Conservation (phyloP, 1,140 invertebrate genomes). For the Drosophila parvula region DNA sequence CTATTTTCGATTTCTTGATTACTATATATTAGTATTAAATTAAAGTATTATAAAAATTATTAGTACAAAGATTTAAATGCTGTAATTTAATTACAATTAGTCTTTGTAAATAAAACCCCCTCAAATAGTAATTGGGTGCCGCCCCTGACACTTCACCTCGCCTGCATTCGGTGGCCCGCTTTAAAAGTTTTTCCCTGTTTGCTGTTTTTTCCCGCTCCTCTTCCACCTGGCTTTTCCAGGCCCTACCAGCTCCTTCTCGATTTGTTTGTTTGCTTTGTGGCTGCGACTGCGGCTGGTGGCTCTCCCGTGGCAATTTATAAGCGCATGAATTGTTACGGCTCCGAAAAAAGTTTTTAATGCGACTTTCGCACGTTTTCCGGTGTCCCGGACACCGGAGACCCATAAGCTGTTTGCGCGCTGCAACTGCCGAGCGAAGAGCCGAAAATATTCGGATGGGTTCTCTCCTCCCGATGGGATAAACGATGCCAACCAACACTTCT, state of each 20-base stretch:
- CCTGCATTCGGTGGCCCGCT: slow-evolving; percentile 34
- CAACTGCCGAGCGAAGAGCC: slow-evolving; percentile 16
- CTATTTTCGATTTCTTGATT: background rate
- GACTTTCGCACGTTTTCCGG: slow-evolving; percentile 70
- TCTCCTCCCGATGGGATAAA: slow-evolving; percentile 39
- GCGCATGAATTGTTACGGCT: slow-evolving; percentile 69
- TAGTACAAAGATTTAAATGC: background rate
- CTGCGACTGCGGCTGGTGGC: slow-evolving; percentile 23
- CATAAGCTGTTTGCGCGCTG: slow-evolving; percentile 41
- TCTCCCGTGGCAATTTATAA: slow-evolving; percentile 68
- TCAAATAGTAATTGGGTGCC: background rate
- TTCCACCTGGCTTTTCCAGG: background rate
- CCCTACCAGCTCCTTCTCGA: slow-evolving; percentile 18
- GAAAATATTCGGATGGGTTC: slow-evolving; percentile 27
- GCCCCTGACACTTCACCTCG: slow-evolving; percentile 10
- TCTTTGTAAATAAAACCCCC: background rate
- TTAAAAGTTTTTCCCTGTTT: slow-evolving; percentile 68
- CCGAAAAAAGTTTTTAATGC: slow-evolving; percentile 73
- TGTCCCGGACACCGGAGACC: slow-evolving; percentile 48
- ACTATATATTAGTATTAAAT: background rate
- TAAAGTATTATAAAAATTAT: background rate
- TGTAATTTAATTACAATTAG: background rate
- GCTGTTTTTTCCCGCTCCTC: slow-evolving; percentile 20
- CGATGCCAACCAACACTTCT: slow-evolving; percentile 29
- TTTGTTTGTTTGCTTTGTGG: slow-evolving; percentile 48